A percentile compares a stretch with the other conserved stretches of the same genome.
Evolutionary conservation across 2,888 invertebrate genomes (phyloP).

Genomic region (Sericinus montela): DNA sequence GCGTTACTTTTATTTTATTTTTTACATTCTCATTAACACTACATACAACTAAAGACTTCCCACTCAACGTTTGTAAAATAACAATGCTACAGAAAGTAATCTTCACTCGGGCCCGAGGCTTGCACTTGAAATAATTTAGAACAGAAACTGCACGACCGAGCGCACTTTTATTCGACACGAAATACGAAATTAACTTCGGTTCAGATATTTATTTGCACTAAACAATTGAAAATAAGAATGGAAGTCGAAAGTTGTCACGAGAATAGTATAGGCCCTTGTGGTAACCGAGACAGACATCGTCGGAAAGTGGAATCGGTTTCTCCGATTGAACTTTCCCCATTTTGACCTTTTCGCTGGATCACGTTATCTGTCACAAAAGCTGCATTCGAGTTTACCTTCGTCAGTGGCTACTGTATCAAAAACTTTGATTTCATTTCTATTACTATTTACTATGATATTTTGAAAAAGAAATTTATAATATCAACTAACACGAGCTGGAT

Average conservation of each 20-base stretch:
- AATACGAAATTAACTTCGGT: background rate
- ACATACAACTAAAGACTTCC: too few relatives aligned
- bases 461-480: too few relatives aligned
- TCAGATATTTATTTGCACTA: conserved; percentile 2
- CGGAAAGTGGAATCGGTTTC: conserved; percentile 10
- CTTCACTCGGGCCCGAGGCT: too few relatives aligned
- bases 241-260: conserved; percentile 3
- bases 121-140: background rate
- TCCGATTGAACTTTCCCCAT: conserved; percentile 16
- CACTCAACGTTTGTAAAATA: background rate
- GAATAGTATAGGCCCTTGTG: conserved; percentile 11
- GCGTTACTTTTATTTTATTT: too few relatives aligned
- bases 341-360: conserved; percentile 13
- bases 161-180: background rate
- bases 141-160: background rate
- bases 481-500: too few relatives aligned
- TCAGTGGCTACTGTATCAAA: background rate
- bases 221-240: conserved; percentile 7
- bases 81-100: background rate
- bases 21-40: too few relatives aligned
- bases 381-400: background rate
- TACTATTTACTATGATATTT: too few relatives aligned
- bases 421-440: too few relatives aligned
- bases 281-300: conserved; percentile 10
- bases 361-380: conserved; percentile 12